Evolutionary conservation across 2,888 invertebrate species (phyloP), one percentile per base, ranked within the genome.

Genomic region (Nemapogon koenigi): DNA sequence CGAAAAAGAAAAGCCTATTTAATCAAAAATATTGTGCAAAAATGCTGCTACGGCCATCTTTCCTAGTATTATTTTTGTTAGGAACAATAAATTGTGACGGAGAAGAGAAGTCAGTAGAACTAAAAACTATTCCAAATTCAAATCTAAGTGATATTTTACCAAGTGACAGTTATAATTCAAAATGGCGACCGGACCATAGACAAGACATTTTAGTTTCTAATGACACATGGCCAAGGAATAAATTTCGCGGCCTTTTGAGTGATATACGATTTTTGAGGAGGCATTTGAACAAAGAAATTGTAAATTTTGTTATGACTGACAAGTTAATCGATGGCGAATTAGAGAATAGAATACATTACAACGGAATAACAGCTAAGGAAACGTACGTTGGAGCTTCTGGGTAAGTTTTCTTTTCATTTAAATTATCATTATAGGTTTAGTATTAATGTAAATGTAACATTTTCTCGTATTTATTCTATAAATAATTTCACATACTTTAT

Each of bases 291-390:
- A 69, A 54, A 45, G 67, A 71, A 40, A 66, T 78, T 37, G 66
- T 73, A 36, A 83, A 87, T 59, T 88, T 89, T 62, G 68, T 87
- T 44, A 78, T 86, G 57, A 82, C 80, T 14, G 88, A 88, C 51
- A 71, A 73, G 36, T 65, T 89, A 41, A 59, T 82, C 39, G 90
- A 90, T 55, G 90, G 90, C 2, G 88, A 90, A 55, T 65, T 83
- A 46, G 89, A 89, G 57, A 81, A 82, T 10, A 64, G 87, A 38
- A 73, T 89, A 39, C 83, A 82, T 57, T 85, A 63, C 51, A 80
- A 83, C 43, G 86, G 86, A 4, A 63, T 88, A 26, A 82, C 82
- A 10, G 88, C 86, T 26, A 87, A 87, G 55, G 87, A 88, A 59
- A 87, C 87, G 0, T 81, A 79, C 31, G 83, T 84, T 29, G 78